Evolutionary conservation across 2,888 invertebrate genomes (phyloP).

Genomic region (Eurytoma californica): DNA sequence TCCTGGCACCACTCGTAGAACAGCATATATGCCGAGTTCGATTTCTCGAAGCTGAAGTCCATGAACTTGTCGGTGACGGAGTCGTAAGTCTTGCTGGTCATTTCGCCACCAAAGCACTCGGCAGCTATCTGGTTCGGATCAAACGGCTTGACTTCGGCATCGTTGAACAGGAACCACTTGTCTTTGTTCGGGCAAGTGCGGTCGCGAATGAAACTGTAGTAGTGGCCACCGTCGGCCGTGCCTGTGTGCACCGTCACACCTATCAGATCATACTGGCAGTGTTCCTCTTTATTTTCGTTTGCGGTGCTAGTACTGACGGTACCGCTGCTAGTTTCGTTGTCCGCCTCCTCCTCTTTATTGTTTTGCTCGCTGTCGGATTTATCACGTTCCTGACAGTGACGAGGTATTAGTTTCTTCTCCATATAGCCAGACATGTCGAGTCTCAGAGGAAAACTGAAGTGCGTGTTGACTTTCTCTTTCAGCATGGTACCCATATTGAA

Average conservation of each 20-base stretch:
- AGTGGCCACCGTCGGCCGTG: conserved; percentile 98
- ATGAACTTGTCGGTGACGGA: conserved; percentile 97
- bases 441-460: conserved; percentile 95
- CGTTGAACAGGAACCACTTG: conserved; percentile 95
- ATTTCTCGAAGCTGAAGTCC: conserved; percentile 98
- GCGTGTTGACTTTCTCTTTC: conserved; percentile 97
- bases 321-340: neutral
- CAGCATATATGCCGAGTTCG: conserved; percentile 97
- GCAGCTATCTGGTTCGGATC: conserved; percentile 96
- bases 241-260: conserved; percentile 98
- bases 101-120: conserved; percentile 98
- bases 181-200: conserved; percentile 83
- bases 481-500: conserved; percentile 99
- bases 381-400: conserved; percentile 76
- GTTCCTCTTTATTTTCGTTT: conserved; percentile 75
- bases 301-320: conserved; percentile 1
- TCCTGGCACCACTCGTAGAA: conserved; percentile 90
- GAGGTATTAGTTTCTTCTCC: conserved; percentile 91
- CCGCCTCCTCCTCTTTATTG: conserved; percentile 73
- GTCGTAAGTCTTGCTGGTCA: conserved; percentile 98
- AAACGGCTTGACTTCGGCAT: conserved; percentile 95
- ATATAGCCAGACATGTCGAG: conserved; percentile 97
- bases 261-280: conserved; percentile 89
- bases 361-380: conserved; percentile 60
- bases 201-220: conserved; percentile 96